Percentiles rank a stretch among this genome's conserved stretches.
Evolutionary conservation across 2,113 vertebrate species (phyloP).

Genomic region (Nestor notabilis): DNA sequence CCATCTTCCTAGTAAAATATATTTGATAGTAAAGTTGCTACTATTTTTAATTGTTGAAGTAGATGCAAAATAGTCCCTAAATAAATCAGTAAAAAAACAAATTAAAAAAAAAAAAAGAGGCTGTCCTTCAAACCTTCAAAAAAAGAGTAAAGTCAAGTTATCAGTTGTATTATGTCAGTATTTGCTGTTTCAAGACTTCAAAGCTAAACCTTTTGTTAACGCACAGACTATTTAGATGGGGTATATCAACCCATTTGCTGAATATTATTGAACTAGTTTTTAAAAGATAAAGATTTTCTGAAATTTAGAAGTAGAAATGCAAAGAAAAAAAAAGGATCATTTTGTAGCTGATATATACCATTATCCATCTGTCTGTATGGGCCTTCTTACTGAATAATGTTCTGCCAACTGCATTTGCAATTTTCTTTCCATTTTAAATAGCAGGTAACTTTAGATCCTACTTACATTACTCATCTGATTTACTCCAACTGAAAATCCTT

Average conservation of each 20-base stretch:
- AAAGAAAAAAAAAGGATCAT: not conserved
- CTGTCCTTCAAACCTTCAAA: not conserved
- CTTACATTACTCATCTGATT: slow-evolving; percentile 49
- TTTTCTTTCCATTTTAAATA: slow-evolving; percentile 25
- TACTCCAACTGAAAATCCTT: slow-evolving; percentile 38
- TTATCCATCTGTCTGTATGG: slow-evolving; percentile 1
- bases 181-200: not conserved
- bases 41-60: not conserved
- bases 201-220: not conserved
- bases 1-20: not conserved
- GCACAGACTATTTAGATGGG: not conserved
- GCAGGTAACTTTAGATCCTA: slow-evolving; percentile 8
- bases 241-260: not conserved
- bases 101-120: not conserved
- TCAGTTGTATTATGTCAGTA: not conserved
- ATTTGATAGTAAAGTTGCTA: not conserved
- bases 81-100: not conserved
- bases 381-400: not conserved
- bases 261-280: not conserved
- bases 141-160: not conserved
- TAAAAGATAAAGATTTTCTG: not conserved
- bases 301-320: not conserved
- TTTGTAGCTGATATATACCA: not conserved
- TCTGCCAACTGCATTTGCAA: not conserved
- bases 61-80: not conserved